Conservation (phyloP, 64 coral and sea anemone species). For the Acropora tenuis region DNA sequence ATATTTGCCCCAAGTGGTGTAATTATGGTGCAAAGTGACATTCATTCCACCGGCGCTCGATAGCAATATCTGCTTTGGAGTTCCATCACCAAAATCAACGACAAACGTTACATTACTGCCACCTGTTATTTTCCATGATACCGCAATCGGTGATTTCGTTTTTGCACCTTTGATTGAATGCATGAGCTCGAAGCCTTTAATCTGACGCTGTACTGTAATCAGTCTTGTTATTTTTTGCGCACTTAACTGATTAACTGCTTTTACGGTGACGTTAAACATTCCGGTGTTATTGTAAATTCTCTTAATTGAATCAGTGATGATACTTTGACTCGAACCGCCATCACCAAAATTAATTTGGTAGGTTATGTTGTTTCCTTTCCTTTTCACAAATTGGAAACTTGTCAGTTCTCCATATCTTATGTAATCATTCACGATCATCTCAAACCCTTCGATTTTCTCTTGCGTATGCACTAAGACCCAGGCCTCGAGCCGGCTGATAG, state of each 20-base stretch:
- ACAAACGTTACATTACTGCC: conserved; percentile 74
- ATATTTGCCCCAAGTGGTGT: conserved; percentile 30
- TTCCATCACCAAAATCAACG: conserved; percentile 63
- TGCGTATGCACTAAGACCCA: conserved; percentile 69
- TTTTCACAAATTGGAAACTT: conserved; percentile 19
- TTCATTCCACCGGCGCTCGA: not conserved
- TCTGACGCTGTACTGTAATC: conserved; percentile 56
- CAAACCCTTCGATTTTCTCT: conserved; percentile 62
- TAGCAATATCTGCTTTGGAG: not conserved
- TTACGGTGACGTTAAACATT: conserved; percentile 22
- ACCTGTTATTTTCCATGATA: conserved; percentile 65
- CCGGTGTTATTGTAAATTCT: conserved; percentile 24
- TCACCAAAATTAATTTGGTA: conserved; percentile 75
- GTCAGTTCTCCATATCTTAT: conserved; percentile 7
- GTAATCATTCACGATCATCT: conserved; percentile 3
- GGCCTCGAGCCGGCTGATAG: conserved; percentile 52
- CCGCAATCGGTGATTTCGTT: not conserved
- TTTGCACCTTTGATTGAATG: not conserved
- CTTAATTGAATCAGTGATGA: not conserved
- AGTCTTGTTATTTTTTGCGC: conserved; percentile 20
- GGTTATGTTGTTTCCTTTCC: conserved; percentile 55
- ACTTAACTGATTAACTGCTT: conserved; percentile 77
- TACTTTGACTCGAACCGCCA: conserved; percentile 23
- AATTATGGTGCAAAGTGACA: conserved; percentile 49
- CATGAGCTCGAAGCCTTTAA: conserved; percentile 57